These are phyloP conservation scores for Apistogramma diplotaenia DNA, from an alignment of 2,113 vertebrate species.

Conservation along the genomic window DNA sequence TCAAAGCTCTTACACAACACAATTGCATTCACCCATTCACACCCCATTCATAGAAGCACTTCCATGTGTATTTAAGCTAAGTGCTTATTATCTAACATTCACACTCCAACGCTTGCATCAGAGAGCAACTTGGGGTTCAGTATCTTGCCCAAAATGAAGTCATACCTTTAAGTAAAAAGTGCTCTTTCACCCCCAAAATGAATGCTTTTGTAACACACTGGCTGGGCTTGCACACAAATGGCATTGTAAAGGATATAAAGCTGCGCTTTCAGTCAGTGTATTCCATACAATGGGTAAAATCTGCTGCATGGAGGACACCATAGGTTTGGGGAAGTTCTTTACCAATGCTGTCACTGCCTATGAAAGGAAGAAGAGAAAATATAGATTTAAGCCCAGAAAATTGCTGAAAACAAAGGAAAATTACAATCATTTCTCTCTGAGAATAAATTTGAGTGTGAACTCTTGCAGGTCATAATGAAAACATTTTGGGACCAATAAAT, in stretches of 20 bases:
- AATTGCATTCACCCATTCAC: too few relatives aligned
- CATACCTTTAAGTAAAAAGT: background rate
- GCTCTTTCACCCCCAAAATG: background rate
- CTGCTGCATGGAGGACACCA: constrained; percentile 98
- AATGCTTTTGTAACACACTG: background rate
- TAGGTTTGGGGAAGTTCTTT: constrained; percentile 98
- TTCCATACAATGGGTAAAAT: constrained; percentile 98
- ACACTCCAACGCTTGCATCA: too few relatives aligned
- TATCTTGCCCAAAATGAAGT: background rate
- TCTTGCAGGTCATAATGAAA: background rate
- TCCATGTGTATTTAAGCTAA: too few relatives aligned
- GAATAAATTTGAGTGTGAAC: background rate
- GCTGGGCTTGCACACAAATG: background rate
- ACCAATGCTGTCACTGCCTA: constrained; percentile 96
- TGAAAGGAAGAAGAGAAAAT: background rate
- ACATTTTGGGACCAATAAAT: too few relatives aligned
- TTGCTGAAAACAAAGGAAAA: background rate
- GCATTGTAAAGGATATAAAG: constrained; percentile 89
- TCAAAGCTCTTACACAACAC: too few relatives aligned
- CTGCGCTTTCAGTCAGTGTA: constrained; percentile 95
- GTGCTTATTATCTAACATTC: too few relatives aligned
- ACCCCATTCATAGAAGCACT: too few relatives aligned
- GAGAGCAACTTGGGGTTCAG: too few relatives aligned
- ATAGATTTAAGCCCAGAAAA: background rate
- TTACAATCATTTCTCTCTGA: background rate